Conservation (phyloP, 2,888 invertebrate genomes). For the Theodoxus fluviatilis region DNA sequence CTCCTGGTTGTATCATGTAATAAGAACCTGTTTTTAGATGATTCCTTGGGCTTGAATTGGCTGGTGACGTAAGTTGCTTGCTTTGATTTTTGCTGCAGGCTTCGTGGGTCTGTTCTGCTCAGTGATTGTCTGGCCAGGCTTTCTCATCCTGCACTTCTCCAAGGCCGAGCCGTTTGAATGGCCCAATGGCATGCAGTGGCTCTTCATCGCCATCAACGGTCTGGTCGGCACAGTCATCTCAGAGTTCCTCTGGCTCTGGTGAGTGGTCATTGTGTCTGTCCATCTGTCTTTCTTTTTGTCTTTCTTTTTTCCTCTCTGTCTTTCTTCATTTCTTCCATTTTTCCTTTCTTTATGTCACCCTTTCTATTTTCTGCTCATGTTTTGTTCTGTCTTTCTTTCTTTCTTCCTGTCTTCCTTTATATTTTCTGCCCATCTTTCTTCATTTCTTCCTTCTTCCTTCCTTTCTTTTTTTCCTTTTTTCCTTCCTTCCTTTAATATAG, state of each 20-base stretch:
- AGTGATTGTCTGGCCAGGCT: conserved; percentile 86
- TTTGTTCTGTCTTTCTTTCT: no score
- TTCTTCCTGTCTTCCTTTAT: no score
- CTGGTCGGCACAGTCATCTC: conserved; percentile 88
- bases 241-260: conserved; percentile 93
- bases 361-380: no score
- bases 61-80: no score
- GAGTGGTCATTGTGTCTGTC: conserved; percentile 51
- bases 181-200: conserved; percentile 83
- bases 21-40: no score
- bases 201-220: conserved; percentile 83
- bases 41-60: no score
- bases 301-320: background rate
- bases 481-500: no score
- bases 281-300: background rate
- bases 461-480: no score
- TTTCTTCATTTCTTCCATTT: background rate
- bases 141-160: conserved; percentile 84
- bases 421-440: no score
- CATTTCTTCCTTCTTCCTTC: no score
- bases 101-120: conserved; percentile 92
- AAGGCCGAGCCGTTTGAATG: conserved; percentile 84
- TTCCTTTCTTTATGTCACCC: no score
- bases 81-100: conserved; percentile 70
- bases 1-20: no score